These are phyloP conservation scores for Drosophila sturtevanti DNA, from an alignment of 1,140 invertebrate genomes.

Conservation along the genomic window DNA sequence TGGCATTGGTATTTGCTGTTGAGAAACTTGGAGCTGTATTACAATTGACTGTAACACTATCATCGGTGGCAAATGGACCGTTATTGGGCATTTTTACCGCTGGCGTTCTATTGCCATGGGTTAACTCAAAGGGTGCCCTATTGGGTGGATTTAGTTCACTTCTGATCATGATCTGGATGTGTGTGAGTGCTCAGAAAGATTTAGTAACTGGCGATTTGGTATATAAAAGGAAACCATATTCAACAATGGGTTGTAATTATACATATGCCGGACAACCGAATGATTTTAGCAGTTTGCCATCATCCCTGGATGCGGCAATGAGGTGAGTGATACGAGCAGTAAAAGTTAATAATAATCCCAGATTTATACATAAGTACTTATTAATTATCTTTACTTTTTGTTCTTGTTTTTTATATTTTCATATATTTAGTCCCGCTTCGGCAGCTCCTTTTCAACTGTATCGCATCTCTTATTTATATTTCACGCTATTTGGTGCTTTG, in stretches of 20 bases:
- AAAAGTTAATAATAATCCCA: background rate
- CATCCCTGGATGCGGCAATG: constrained; percentile 25
- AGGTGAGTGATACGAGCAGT: constrained; percentile 40
- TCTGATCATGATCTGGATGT: constrained; percentile 91
- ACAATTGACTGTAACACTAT: constrained; percentile 86
- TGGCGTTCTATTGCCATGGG: constrained; percentile 91
- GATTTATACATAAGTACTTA: background rate
- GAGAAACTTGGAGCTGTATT: constrained; percentile 86
- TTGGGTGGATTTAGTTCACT: constrained; percentile 89
- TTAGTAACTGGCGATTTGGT: constrained; percentile 85
- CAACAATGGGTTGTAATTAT: constrained; percentile 89
- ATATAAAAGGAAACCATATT: constrained; percentile 87
- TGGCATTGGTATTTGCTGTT: constrained; percentile 86
- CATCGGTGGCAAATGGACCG: constrained; percentile 89
- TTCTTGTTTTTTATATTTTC: no score
- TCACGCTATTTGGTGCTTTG: constrained; percentile 85
- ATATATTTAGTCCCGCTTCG: constrained; percentile 29
- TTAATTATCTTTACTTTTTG: background rate
- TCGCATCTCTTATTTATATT: constrained; percentile 87
- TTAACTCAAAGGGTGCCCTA: constrained; percentile 89
- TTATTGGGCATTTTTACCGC: constrained; percentile 91
- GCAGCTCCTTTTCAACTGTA: constrained; percentile 59
- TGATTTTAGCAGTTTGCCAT: constrained; percentile 51
- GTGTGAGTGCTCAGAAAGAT: constrained; percentile 89
- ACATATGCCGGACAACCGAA: constrained; percentile 59